Base-by-base conservation (phyloP, 2,888 invertebrate species). In the Gastracanthus pulcherrimus region DNA sequence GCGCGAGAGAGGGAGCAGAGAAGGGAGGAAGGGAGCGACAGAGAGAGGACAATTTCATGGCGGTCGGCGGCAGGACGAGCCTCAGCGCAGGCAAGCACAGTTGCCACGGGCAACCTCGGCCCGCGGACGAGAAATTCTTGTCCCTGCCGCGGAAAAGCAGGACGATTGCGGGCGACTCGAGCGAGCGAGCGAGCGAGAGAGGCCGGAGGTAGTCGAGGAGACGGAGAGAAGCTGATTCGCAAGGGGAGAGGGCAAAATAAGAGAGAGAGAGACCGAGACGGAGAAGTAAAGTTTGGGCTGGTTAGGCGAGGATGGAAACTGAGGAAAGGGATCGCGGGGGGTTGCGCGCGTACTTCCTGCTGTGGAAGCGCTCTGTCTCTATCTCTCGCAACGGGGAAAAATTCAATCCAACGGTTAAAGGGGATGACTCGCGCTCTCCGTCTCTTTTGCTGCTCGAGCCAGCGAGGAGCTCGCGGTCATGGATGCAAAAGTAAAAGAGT, bases 331-430 rank as follows among this genome's bases (percentile, higher is more conserved):
- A 48, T 67, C 67, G 31, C 82, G 83, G 6, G 48, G 48, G 48
- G 48, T 74, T 5, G n/a, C 82, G 83, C 76, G 84, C 84, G 88
- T 83, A 84, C 84, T 82, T 83, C 83, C 81, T 83, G 60, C 51
- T 48, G 34, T 62, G 38, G 48, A 64, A 41, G n/a, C 4, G 45
- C 41, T 60, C 11, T 19, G 29, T 51, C 38, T 75, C 74, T 71
- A 45, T 26, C 58, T 66, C 26, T 58, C 62, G 67, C 67, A 71
- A 75, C 66, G 82, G 76, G 64, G 80, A 82, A 80, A 90, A 90
- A 91, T 91, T 91, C 89, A 90, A 91, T 90, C 89, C 90, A 87
- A 88, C 87, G 85, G 87, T 90, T 90, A 89, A 90, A 90, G 89
- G 89, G 89, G 89, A 89, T 89, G 88, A 86, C 87, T 87, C 87